Percentiles rank a stretch among this genome's conserved stretches.
Evolutionary conservation across 2,113 vertebrate genomes (phyloP).

Genomic region (Ornithorhynchus anatinus): DNA sequence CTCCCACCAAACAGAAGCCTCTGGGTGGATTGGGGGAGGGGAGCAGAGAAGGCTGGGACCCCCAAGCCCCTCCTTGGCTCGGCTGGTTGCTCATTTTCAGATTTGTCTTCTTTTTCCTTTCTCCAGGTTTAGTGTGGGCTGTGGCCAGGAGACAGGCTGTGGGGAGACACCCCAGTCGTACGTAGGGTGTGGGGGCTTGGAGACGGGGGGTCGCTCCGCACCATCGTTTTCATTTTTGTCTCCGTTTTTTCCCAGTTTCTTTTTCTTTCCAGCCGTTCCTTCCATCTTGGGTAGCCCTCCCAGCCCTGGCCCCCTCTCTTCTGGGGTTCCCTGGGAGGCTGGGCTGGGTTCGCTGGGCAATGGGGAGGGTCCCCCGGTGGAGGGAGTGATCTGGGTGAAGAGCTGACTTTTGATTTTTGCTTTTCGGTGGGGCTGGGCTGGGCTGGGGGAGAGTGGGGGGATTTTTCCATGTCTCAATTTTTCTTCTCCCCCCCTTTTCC

Average conservation of each 20-base stretch:
- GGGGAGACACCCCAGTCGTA: neutral
- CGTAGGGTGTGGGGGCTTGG: neutral
- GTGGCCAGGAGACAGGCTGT: neutral
- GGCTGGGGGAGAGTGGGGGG: constrained; percentile 39
- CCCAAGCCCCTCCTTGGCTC: constrained; percentile 9
- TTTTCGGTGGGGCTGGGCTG: constrained; percentile 68
- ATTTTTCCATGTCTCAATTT: constrained; percentile 56
- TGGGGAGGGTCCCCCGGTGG: constrained; percentile 36
- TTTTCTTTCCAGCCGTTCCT: constrained; percentile 54
- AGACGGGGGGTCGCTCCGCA: neutral
- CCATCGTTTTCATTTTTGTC: constrained; percentile 24
- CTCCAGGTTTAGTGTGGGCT: neutral
- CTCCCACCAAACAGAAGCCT: too few species aligned
- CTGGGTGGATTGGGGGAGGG: neutral
- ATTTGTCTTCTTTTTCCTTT: constrained; percentile 14
- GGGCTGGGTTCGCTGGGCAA: constrained; percentile 39
- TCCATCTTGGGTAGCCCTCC: constrained; percentile 50
- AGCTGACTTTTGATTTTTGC: constrained; percentile 76
- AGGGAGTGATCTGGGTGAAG: constrained; percentile 66
- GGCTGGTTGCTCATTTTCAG: constrained; percentile 22
- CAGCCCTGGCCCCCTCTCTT: constrained; percentile 31
- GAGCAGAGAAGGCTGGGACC: neutral
- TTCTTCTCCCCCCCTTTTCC: constrained; percentile 59
- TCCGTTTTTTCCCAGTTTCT: constrained; percentile 16
- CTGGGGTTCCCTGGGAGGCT: constrained; percentile 40